These are phyloP conservation scores for Hyposmocoma kahamanoa DNA, from an alignment of 1,140 invertebrate genomes.

Conservation along the genomic window DNA sequence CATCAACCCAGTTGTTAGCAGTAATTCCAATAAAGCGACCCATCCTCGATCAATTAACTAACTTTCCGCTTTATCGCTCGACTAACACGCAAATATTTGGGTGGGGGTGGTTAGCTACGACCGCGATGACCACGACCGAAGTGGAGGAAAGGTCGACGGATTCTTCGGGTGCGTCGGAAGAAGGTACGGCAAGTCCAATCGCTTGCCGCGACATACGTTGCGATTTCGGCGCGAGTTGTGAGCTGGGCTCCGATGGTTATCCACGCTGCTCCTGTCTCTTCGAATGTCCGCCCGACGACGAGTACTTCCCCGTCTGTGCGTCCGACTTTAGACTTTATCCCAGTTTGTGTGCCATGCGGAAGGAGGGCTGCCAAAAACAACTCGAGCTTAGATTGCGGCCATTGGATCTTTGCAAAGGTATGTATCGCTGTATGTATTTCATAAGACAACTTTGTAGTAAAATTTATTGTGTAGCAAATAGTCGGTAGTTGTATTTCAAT, in stretches of 20 bases:
- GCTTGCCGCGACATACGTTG: slow-evolving; percentile 87
- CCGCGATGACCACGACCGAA: slow-evolving; percentile 63
- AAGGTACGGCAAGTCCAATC: slow-evolving; percentile 73
- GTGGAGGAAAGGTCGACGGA: slow-evolving; percentile 52
- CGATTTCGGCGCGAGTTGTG: slow-evolving; percentile 88
- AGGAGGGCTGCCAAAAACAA: slow-evolving; percentile 89
- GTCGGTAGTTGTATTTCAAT: too few species aligned
- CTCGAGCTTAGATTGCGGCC: slow-evolving; percentile 85
- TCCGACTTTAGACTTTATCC: slow-evolving; percentile 87
- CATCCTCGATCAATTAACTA: slow-evolving; percentile 61
- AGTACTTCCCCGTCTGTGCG: slow-evolving; percentile 85
- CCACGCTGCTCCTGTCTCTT: slow-evolving; percentile 86
- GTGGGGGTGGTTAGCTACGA: slow-evolving; percentile 55
- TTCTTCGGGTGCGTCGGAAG: slow-evolving; percentile 43
- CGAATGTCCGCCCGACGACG: slow-evolving; percentile 76
- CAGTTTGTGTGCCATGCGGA: slow-evolving; percentile 89
- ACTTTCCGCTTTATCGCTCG: slow-evolving; percentile 65
- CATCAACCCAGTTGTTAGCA: slow-evolving; percentile 53
- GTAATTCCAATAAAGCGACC: slow-evolving; percentile 63
- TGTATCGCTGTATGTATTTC: slow-evolving; percentile 16
- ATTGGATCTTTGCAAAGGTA: slow-evolving; percentile 88
- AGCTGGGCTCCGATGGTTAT: slow-evolving; percentile 82
- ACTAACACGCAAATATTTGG: slow-evolving; percentile 71
- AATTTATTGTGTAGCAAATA: too few species aligned
- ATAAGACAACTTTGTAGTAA: slow-evolving; percentile 18